phyloP scores from a whole-genome alignment of 2,113 vertebrate species.

The Notechis scutatus region DNA sequence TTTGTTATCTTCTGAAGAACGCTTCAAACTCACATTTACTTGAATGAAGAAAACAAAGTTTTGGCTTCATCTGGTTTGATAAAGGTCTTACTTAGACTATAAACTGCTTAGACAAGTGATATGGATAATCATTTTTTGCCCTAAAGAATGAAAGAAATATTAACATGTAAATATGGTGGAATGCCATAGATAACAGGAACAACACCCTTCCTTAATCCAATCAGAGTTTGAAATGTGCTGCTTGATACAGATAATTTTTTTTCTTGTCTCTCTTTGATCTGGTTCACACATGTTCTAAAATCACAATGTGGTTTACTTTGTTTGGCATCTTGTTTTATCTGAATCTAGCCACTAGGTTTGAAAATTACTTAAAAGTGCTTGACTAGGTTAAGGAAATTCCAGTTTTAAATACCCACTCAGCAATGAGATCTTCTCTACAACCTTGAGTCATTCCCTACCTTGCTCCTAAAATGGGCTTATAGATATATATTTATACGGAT shows the following conservation, averaged over 20 bases:
- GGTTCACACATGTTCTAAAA: background rate
- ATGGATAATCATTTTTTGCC: background rate
- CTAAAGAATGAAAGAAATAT: background rate
- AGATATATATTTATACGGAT: background rate
- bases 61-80: conserved; percentile 13
- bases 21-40: conserved; percentile 13
- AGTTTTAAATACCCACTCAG: background rate
- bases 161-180: background rate
- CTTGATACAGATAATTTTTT: background rate
- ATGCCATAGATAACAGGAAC: background rate
- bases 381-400: background rate
- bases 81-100: conserved; percentile 16
- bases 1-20: conserved; percentile 25
- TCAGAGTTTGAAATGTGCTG: background rate
- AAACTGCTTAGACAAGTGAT: background rate
- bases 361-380: background rate
- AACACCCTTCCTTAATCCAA: background rate
- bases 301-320: background rate
- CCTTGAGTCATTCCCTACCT: background rate
- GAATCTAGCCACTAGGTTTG: background rate
- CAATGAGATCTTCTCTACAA: background rate
- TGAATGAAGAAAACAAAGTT: conserved; percentile 7
- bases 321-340: background rate
- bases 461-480: background rate
- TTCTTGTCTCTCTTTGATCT: background rate